A percentile compares a stretch with the other conserved stretches of the same genome.
These are phyloP conservation scores for Apolygus lucorum DNA, from an alignment of 1,140 invertebrate genomes.

Conservation along the genomic window DNA sequence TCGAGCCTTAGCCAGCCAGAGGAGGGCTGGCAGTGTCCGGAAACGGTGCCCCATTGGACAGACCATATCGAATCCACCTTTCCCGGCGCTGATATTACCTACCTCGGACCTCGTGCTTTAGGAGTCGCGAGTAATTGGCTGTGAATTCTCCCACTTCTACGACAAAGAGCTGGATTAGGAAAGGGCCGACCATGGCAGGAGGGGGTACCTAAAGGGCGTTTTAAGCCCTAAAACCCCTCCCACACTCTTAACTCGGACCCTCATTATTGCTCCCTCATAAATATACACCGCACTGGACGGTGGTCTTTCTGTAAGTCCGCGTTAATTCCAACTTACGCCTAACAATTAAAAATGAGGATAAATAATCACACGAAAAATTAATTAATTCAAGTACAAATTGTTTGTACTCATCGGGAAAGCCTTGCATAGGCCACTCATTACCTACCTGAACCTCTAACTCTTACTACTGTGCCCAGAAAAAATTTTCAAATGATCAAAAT, in stretches of 20 bases:
- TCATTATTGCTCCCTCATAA: not conserved
- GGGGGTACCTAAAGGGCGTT: not conserved
- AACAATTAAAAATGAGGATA: not conserved
- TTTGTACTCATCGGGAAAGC: too few species aligned
- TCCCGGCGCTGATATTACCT: too few species aligned
- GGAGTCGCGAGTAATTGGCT: not conserved
- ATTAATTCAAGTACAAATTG: too few species aligned
- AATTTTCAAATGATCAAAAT: too few species aligned
- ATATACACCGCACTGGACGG: not conserved
- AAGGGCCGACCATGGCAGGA: not conserved
- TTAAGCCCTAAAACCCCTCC: not conserved
- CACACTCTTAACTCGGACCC: not conserved
- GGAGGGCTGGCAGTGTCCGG: not conserved
- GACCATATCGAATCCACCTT: too few species aligned
- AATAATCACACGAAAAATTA: too few species aligned
- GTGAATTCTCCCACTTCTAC: not conserved
- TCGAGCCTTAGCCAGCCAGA: not conserved
- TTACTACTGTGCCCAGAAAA: too few species aligned
- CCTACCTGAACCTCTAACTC: too few species aligned
- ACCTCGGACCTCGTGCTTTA: not conserved
- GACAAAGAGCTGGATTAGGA: not conserved
- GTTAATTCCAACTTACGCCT: not conserved
- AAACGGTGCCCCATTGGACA: not conserved
- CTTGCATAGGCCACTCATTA: too few species aligned
- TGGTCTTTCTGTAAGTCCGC: not conserved